Conservation (phyloP, 2,888 invertebrate species). For the Ferdinandea cuprea region DNA sequence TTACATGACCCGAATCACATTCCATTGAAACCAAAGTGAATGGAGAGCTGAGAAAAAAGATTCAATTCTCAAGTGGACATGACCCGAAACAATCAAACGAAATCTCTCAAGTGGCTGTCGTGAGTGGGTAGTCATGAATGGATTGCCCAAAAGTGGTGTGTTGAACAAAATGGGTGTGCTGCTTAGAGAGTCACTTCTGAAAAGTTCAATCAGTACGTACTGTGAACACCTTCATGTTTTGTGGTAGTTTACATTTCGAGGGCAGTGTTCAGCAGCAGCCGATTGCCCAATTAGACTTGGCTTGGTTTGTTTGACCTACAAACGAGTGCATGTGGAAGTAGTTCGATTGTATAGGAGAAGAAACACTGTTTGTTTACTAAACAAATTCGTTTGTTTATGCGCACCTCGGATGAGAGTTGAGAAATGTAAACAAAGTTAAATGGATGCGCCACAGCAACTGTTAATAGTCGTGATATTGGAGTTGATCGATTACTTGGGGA, state of each 20-base stretch:
- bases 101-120: conserved; percentile 20
- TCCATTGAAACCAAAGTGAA: conserved; percentile 18
- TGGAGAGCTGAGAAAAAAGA: conserved; percentile 21
- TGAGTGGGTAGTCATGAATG: conserved; percentile 32
- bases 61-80: conserved; percentile 55
- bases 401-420: conserved; percentile 21
- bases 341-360: background rate
- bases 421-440: conserved; percentile 43
- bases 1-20: conserved; percentile 63
- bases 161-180: conserved; percentile 14
- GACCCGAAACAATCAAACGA: conserved; percentile 46
- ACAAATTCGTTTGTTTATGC: conserved; percentile 34
- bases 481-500: background rate
- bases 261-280: conserved; percentile 5
- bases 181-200: background rate
- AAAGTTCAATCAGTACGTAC: conserved; percentile 12
- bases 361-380: conserved; percentile 29
- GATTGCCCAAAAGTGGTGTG: conserved; percentile 30
- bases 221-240: conserved; percentile 7
- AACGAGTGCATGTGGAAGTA: background rate
- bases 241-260: conserved; percentile 3
- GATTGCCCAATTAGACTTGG: conserved; percentile 43
- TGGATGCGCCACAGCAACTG: conserved; percentile 5
- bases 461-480: background rate
- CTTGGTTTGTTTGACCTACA: background rate